A percentile compares a stretch with the other conserved stretches of the same genome.
Conservation (phyloP, 2,888 invertebrate genomes). For the Vesta saturnalis region DNA sequence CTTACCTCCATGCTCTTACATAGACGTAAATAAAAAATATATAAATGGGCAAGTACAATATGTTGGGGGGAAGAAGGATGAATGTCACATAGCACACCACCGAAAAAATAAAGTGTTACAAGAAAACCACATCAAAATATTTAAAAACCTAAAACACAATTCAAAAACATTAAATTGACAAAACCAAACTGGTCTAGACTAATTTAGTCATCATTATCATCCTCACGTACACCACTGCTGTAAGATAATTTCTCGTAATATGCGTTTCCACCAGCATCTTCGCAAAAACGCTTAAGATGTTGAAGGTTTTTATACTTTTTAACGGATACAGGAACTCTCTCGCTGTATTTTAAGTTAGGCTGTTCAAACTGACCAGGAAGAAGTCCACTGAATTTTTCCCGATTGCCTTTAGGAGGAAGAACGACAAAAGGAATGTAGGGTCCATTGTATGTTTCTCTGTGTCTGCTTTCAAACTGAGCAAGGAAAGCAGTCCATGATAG, state of each 20-base stretch:
- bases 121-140: no score
- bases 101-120: background rate
- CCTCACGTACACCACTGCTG: background rate
- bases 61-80: constrained; percentile 1
- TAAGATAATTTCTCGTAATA: background rate
- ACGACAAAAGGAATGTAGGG: background rate
- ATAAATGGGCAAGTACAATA: background rate
- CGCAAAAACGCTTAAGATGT: constrained; percentile 7
- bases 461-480: background rate
- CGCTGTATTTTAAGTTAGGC: constrained; percentile 2
- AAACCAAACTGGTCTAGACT: background rate
- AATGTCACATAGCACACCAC: background rate
- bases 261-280: background rate
- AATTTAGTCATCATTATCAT: background rate
- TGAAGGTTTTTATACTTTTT: constrained; percentile 10
- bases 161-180: background rate
- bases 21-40: background rate
- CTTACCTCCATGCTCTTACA: background rate
- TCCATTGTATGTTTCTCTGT: constrained; percentile 7
- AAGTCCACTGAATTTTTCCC: constrained; percentile 1
- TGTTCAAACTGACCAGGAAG: background rate
- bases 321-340: constrained; percentile 2
- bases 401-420: background rate
- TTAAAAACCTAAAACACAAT: background rate
- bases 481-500: background rate